These are phyloP conservation scores for Pristionchus exspectatus DNA, from an alignment of 2,888 invertebrate genomes.

Conservation along the genomic window DNA sequence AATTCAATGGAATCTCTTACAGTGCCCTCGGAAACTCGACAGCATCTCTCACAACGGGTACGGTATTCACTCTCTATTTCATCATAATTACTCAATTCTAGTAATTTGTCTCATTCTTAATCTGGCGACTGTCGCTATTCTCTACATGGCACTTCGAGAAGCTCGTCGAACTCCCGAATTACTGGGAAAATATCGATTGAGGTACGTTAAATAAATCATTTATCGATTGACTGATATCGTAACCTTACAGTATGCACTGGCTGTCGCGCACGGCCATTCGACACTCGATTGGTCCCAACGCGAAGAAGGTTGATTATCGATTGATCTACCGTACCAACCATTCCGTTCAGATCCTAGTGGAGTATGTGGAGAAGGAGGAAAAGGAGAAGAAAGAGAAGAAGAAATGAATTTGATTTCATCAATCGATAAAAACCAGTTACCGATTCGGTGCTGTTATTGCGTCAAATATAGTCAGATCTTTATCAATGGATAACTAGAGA, in stretches of 20 bases:
- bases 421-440: slow-evolving; percentile 45
- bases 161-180: slow-evolving; percentile 14
- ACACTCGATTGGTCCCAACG: slow-evolving; percentile 45
- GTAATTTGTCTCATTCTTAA: slow-evolving; percentile 30
- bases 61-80: background rate
- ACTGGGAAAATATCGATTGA: slow-evolving; percentile 42
- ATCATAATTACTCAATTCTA: background rate
- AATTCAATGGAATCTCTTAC: too few relatives aligned
- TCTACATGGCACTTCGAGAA: background rate
- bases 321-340: background rate
- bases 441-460: background rate
- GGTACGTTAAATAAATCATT: background rate
- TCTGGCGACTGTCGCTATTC: background rate
- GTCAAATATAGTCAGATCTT: background rate
- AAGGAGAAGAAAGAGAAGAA: slow-evolving; percentile 43
- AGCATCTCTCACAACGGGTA: background rate
- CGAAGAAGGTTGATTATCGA: slow-evolving; percentile 37
- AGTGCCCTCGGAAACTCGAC: background rate
- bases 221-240: background rate
- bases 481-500: background rate
- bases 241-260: slow-evolving; percentile 50
- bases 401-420: slow-evolving; percentile 29
- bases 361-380: background rate
- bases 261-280: slow-evolving; percentile 46
- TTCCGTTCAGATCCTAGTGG: slow-evolving; percentile 10